Evolutionary conservation across 2,797 vertebrate genomes (phyloP), one percentile per base, ranked within the genome.

Genomic region (Columba guinea): DNA sequence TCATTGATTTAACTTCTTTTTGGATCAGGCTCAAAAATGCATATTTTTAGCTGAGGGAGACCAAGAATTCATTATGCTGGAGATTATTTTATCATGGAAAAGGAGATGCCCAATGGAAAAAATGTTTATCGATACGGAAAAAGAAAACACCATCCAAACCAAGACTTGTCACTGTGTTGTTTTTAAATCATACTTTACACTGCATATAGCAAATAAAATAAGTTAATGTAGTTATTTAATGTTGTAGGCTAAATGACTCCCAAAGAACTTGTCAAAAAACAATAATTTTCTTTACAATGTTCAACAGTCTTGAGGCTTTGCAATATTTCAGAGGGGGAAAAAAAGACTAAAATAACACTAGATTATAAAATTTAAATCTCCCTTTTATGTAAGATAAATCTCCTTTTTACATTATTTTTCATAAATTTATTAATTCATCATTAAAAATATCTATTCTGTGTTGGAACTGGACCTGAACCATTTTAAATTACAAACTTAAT

Each of bases 1-100:
- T 93, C 56, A 94, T 56, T 94, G 90, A 84, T 90, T 94, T 94
- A 19, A 70, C 7, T 90, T 83, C 37, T 87, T 85, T 81, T 67
- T 94, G 92, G 65, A 79, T 88, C 44, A 58, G 26, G 19, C 30
- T 49, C 77, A 79, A 88, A 94, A 69, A 49, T 41, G 52, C 20
- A 86, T 59, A 84, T 73, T 78, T 93, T 90, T 48, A 71, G 26
- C 44, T 78, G 34, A 87, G 22, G 81, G 21, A 89, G 55, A 64
- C 23, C 46, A 81, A 93, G 16, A 13, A 71, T 76, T 95, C 26
- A 37, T 63, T 93, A 67, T 81, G 60, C 10, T 11, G 7, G 10
- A 27, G 64, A 68, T 76, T 76, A 32, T 64, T 68, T 70, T 67
- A 58, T 52, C 39, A 87, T 44, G 16, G 19, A 77, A 91, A 85